A percentile compares a stretch with the other conserved stretches of the same genome.
These are phyloP conservation scores for Drosophila imparisetae DNA, from an alignment of 2,888 invertebrate genomes.

Conservation along the genomic window DNA sequence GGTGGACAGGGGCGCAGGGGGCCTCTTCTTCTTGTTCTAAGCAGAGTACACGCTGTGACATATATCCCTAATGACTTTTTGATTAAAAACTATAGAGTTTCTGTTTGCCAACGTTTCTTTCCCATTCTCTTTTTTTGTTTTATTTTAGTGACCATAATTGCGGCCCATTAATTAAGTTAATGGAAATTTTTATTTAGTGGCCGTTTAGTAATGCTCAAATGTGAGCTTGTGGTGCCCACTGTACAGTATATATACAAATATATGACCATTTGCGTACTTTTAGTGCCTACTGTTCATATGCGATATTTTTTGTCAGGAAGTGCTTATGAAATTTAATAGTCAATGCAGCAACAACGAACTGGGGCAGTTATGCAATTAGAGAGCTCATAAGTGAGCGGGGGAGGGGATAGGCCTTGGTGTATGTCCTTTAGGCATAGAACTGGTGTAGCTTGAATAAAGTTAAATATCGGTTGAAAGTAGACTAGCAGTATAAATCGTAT, in stretches of 20 bases:
- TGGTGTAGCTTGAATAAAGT: not conserved
- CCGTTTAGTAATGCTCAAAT: conserved; percentile 43
- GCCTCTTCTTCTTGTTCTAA: not conserved
- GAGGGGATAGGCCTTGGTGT: not conserved
- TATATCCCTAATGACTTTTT: conserved; percentile 68
- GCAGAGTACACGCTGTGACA: conserved; percentile 67
- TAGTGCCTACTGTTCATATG: conserved; percentile 52
- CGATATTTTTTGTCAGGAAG: conserved; percentile 48
- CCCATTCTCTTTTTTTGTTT: not conserved
- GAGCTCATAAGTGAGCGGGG: not conserved
- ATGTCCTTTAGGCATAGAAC: not conserved
- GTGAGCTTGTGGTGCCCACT: conserved; percentile 16
- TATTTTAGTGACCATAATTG: conserved; percentile 75
- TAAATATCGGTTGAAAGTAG: not conserved
- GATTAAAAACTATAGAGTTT: conserved; percentile 79
- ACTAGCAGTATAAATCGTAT: not conserved
- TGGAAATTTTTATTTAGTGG: conserved; percentile 74
- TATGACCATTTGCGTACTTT: conserved; percentile 36
- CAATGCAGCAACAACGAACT: conserved; percentile 14
- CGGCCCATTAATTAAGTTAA: conserved; percentile 75
- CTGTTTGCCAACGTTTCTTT: conserved; percentile 35
- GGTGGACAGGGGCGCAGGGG: not conserved
- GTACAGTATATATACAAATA: not conserved
- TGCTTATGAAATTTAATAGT: conserved; percentile 57
- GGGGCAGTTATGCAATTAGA: conserved; percentile 51